These are phyloP conservation scores for Morpho achilles DNA, from an alignment of 2,888 invertebrate genomes.

Conservation along the genomic window DNA sequence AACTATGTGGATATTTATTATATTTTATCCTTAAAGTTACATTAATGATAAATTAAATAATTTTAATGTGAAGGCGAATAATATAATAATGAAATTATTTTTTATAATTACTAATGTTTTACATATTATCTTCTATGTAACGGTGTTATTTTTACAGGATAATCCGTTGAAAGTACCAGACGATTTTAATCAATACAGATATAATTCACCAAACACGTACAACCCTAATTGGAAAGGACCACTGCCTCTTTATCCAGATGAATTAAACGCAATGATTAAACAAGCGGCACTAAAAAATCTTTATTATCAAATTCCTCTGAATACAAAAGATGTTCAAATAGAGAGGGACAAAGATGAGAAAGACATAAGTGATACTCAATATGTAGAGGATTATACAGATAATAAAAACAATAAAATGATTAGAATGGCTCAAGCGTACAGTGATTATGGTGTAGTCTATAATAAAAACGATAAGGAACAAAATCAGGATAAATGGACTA, in stretches of 20 bases:
- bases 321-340: constrained; percentile 26
- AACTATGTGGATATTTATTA: constrained; percentile 16
- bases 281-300: constrained; percentile 36
- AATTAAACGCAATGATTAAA: constrained; percentile 48
- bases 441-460: constrained; percentile 63
- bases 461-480: constrained; percentile 43
- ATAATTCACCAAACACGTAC: constrained; percentile 31
- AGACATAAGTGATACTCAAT: constrained; percentile 45
- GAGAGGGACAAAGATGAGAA: constrained; percentile 31
- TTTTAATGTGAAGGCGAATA: too few species aligned
- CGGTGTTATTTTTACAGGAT: constrained; percentile 7
- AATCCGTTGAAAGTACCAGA: background rate
- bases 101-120: too few species aligned
- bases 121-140: too few species aligned
- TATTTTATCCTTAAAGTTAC: too few species aligned
- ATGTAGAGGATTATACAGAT: constrained; percentile 51
- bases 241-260: constrained; percentile 57
- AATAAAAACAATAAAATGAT: constrained; percentile 46
- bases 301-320: constrained; percentile 29
- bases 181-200: constrained; percentile 8
- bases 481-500: constrained; percentile 31
- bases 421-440: constrained; percentile 62
- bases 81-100: too few species aligned
- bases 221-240: constrained; percentile 62
- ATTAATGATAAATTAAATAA: too few species aligned